These are phyloP conservation scores for Prolemur simus DNA, from an alignment of 2,113 vertebrate species.

Conservation along the genomic window DNA sequence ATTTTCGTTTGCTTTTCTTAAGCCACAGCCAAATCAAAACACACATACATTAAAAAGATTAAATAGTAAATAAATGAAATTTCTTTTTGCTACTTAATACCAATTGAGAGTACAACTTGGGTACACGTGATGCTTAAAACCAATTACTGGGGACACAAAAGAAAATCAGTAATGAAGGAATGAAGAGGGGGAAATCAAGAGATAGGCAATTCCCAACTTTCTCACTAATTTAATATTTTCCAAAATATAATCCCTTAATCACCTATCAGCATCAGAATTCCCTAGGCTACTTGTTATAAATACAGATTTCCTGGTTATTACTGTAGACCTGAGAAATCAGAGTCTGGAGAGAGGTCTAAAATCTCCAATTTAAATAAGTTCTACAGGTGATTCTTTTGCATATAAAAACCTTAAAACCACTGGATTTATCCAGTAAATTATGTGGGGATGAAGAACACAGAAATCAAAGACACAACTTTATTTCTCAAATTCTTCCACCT, in stretches of 20 bases:
- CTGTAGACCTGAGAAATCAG: background rate
- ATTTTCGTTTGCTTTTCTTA: constrained; percentile 9
- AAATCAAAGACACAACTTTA: constrained; percentile 28
- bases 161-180: background rate
- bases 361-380: constrained; percentile 10
- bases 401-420: background rate
- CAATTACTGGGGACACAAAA: background rate
- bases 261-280: constrained; percentile 8
- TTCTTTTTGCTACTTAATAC: constrained; percentile 18
- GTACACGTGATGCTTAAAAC: background rate
- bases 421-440: background rate
- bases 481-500: constrained; percentile 43
- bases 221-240: background rate
- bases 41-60: background rate
- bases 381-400: background rate
- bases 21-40: background rate
- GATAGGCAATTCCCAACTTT: background rate
- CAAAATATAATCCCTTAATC: background rate
- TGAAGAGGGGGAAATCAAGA: background rate
- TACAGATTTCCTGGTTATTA: background rate
- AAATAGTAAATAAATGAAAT: background rate
- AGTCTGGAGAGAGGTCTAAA: background rate
- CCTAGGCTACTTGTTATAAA: background rate
- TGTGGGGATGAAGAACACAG: background rate
- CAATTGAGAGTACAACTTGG: background rate